Percentiles rank a stretch among this genome's conserved stretches.
Conservation (phyloP, 2,113 vertebrate species). For the Amphiprion ocellaris region DNA sequence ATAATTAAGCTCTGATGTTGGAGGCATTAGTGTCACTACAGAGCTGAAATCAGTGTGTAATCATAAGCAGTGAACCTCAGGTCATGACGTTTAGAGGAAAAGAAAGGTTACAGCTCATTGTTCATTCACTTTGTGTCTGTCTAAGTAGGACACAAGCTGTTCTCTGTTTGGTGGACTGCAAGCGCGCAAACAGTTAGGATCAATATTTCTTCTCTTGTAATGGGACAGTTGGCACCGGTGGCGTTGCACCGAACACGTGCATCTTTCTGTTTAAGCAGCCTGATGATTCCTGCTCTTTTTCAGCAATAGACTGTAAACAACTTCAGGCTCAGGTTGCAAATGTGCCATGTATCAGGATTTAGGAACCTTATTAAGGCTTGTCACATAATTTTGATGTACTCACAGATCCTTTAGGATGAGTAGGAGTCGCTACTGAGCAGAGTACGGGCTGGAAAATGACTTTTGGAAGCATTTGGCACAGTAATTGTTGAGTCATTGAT, state of each 20-base stretch:
- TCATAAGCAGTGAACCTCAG: neutral
- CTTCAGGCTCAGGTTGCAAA: neutral
- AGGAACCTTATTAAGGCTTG: conserved; percentile 7
- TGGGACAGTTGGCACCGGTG: conserved; percentile 41
- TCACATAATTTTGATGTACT: conserved; percentile 3
- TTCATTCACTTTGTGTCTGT: conserved; percentile 39
- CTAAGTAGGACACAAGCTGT: conserved; percentile 31
- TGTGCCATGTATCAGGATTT: conserved; percentile 17
- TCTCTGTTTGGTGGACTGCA: conserved; percentile 29
- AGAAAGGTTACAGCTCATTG: conserved; percentile 25
- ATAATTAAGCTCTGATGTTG: neutral
- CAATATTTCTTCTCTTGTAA: conserved; percentile 48
- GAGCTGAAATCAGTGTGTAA: neutral
- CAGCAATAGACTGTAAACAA: conserved; percentile 11
- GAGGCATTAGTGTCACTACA: neutral
- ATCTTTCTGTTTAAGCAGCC: conserved; percentile 7
- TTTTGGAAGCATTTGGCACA: conserved; percentile 10
- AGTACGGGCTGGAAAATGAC: conserved; percentile 4
- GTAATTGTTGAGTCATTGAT: conserved; percentile 25
- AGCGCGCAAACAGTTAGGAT: conserved; percentile 39
- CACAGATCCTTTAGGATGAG: conserved; percentile 2
- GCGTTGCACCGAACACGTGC: conserved; percentile 7
- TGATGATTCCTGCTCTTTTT: conserved; percentile 11
- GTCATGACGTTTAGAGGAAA: neutral
- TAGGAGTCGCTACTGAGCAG: neutral